These are phyloP conservation scores for Siniperca chuatsi DNA, from an alignment of 2,113 vertebrate species.

Conservation along the genomic window DNA sequence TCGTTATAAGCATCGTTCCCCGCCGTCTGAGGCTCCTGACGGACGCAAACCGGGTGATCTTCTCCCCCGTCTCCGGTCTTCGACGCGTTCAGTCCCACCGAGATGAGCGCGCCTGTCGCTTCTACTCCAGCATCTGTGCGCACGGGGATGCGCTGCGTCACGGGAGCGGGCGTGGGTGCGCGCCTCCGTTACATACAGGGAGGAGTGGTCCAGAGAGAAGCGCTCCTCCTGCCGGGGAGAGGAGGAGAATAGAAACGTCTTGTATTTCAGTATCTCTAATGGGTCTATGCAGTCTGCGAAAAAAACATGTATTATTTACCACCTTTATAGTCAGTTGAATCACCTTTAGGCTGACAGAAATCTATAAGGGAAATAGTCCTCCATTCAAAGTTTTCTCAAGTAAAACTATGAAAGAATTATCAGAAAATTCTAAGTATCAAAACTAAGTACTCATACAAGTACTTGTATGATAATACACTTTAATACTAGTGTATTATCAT, in stretches of 20 bases:
- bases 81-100: conserved; percentile 48
- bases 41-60: conserved; percentile 48
- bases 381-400: background rate
- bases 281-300: background rate
- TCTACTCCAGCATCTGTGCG: conserved; percentile 53
- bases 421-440: background rate
- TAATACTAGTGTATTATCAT: background rate
- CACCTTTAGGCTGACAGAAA: background rate
- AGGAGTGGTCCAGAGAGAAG: conserved; percentile 21
- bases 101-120: conserved; percentile 59
- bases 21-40: conserved; percentile 55
- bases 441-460: background rate
- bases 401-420: background rate
- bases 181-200: conserved; percentile 38
- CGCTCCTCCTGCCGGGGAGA: conserved; percentile 46
- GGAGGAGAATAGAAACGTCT: background rate
- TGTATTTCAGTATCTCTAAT: background rate
- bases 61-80: conserved; percentile 53
- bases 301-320: background rate
- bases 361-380: background rate
- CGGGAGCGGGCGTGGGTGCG: conserved; percentile 61
- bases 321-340: background rate
- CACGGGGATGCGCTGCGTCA: conserved; percentile 63
- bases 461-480: too few relatives aligned
- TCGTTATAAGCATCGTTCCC: conserved; percentile 64